phyloP scores from a whole-genome alignment of 30 jellyfish, hydroid and myxozoan genomes.

The Sanderia malayensis region DNA sequence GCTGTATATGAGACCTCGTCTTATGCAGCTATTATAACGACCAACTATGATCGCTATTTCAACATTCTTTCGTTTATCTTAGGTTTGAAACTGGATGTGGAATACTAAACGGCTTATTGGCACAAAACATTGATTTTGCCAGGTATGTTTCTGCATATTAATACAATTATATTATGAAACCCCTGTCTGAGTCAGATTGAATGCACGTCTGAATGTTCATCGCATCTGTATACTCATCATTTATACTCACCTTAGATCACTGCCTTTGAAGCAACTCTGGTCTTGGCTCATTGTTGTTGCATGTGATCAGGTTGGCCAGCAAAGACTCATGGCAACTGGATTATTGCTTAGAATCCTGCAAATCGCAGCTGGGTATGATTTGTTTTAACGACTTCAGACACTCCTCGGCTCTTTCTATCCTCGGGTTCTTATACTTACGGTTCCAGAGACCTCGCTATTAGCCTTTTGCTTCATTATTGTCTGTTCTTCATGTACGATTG shows the following conservation, averaged over 20 bases:
- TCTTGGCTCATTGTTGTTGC: slow-evolving; percentile 95
- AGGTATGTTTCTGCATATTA: slow-evolving; percentile 48
- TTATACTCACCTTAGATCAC: slow-evolving; percentile 19
- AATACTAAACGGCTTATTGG: slow-evolving; percentile 76
- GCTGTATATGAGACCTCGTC: too few relatives aligned
- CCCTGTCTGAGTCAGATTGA: too few relatives aligned
- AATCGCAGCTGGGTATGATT: slow-evolving; percentile 88
- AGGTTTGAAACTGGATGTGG: slow-evolving; percentile 98
- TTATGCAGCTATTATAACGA: too few relatives aligned
- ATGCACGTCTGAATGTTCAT: too few relatives aligned
- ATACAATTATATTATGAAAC: too few relatives aligned
- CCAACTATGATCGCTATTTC: too few relatives aligned
- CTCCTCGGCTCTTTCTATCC: neutral
- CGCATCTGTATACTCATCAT: too few relatives aligned
- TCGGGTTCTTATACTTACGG: neutral
- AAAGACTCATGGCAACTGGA: slow-evolving; percentile 97
- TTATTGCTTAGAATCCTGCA: slow-evolving; percentile 82
- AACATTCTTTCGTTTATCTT: slow-evolving; percentile 7
- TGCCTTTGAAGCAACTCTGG: slow-evolving; percentile 94
- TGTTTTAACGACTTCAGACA: too few relatives aligned
- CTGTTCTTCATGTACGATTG: neutral
- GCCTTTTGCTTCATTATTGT: neutral
- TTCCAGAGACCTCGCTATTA: neutral
- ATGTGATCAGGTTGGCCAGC: slow-evolving; percentile 96
- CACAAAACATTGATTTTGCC: slow-evolving; percentile 89